A percentile compares a stretch with the other conserved stretches of the same genome.
phyloP scores from a whole-genome alignment of 2,888 invertebrate genomes.

The Mesodorylaimus sp. region DNA sequence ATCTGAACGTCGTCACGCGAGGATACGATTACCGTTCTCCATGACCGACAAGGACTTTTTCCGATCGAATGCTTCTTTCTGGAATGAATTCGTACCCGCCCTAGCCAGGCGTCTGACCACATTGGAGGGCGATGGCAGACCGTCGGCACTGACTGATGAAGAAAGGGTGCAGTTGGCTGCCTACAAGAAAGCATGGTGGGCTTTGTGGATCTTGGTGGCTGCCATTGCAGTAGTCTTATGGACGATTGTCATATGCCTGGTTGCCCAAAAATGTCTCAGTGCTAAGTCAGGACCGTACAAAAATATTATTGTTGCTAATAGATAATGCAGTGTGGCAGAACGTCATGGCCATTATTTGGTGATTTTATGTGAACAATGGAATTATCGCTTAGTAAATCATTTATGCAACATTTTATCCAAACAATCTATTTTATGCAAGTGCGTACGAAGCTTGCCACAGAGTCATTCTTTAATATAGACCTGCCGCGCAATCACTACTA shows the following conservation, averaged over 20 bases:
- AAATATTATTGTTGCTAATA: slow-evolving; percentile 7
- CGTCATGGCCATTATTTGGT: too few species aligned
- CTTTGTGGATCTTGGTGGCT: slow-evolving; percentile 26
- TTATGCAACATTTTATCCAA: too few species aligned
- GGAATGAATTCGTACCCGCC: slow-evolving; percentile 19
- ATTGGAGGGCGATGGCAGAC: slow-evolving; percentile 8
- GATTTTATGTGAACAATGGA: too few species aligned
- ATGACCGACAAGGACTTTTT: slow-evolving; percentile 15
- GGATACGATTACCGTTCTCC: slow-evolving; percentile 20
- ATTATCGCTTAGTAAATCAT: too few species aligned
- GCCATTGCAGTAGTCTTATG: slow-evolving; percentile 23
- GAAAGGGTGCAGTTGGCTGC: slow-evolving; percentile 17
- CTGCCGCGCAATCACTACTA: too few species aligned
- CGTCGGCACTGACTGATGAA: slow-evolving; percentile 9
- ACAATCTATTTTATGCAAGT: too few species aligned
- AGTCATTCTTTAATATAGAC: too few species aligned
- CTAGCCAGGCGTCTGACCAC: slow-evolving; percentile 12
- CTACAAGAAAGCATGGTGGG: slow-evolving; percentile 25
- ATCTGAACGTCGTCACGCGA: slow-evolving; percentile 18
- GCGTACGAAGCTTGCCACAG: too few species aligned
- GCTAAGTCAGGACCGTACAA: slow-evolving; percentile 8
- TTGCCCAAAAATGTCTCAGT: slow-evolving; percentile 17
- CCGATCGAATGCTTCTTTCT: slow-evolving; percentile 24
- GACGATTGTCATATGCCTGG: slow-evolving; percentile 20
- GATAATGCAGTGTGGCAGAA: too few species aligned